phyloP scores from a whole-genome alignment of 1,140 invertebrate species.

The Bombus confusus region DNA sequence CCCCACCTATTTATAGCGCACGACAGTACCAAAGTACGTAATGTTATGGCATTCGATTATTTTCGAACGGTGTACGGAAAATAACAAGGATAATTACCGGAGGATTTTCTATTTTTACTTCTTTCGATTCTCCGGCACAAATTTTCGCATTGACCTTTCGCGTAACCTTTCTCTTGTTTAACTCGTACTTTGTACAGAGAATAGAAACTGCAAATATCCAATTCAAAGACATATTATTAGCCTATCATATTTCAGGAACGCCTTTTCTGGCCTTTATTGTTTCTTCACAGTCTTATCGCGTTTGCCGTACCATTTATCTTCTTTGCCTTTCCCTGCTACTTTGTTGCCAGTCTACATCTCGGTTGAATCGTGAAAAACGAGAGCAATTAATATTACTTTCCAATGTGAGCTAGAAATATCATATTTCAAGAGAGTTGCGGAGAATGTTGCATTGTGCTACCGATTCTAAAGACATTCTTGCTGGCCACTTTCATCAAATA shows the following conservation, averaged over 20 bases:
- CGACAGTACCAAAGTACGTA: not conserved
- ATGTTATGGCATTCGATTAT: not conserved
- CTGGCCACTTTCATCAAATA: not conserved
- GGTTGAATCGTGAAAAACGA: not conserved
- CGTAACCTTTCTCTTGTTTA: slow-evolving; percentile 16
- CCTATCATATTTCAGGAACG: slow-evolving; percentile 33
- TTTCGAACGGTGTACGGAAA: not conserved
- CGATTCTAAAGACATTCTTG: not conserved
- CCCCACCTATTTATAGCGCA: not conserved
- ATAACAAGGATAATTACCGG: slow-evolving; percentile 6
- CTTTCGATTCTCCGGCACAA: not conserved
- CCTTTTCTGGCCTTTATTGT: slow-evolving; percentile 34
- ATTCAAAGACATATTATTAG: slow-evolving; percentile 29
- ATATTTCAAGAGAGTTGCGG: not conserved
- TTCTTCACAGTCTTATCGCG: slow-evolving; percentile 14
- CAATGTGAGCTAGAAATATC: not conserved
- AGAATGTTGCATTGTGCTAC: too few species aligned
- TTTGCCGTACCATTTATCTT: slow-evolving; percentile 14
- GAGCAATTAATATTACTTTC: slow-evolving; percentile 3
- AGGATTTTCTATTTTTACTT: not conserved
- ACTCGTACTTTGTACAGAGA: not conserved
- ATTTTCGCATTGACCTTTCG: not conserved
- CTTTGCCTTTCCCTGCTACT: not conserved
- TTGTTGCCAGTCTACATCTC: not conserved
- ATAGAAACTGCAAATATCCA: slow-evolving; percentile 19